Evolutionary conservation across 2,797 vertebrate species (phyloP).

Genomic region (Otolemur crassicaudatus): DNA sequence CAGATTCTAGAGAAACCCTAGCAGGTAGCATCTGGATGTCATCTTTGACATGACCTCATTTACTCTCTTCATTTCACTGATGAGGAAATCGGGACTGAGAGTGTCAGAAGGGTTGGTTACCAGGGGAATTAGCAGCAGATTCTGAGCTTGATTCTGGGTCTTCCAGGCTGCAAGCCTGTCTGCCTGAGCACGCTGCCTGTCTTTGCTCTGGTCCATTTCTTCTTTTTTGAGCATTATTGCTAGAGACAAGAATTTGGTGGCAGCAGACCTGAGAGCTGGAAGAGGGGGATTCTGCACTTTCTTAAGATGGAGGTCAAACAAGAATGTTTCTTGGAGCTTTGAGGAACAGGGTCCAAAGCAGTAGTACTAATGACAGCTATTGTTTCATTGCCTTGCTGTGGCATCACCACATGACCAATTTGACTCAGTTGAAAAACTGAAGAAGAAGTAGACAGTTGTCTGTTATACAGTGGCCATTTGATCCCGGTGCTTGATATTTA

Average conservation of each 20-base stretch:
- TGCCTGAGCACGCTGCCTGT: not conserved
- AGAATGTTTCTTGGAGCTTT: not conserved
- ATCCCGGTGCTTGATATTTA: slow-evolving; percentile 7
- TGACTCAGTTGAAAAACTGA: not conserved
- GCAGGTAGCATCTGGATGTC: not conserved
- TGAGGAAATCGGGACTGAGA: slow-evolving; percentile 39
- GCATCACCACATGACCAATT: not conserved
- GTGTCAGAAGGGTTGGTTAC: not conserved
- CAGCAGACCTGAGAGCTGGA: not conserved
- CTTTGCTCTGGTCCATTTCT: not conserved
- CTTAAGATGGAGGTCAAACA: not conserved
- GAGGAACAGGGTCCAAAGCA: not conserved
- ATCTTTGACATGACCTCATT: not conserved
- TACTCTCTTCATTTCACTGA: not conserved
- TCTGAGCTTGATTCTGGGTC: not conserved
- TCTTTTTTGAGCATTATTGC: slow-evolving; percentile 14
- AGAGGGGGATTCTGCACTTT: not conserved
- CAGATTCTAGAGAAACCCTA: not conserved
- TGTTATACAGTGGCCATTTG: not conserved
- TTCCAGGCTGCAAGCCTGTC: not conserved
- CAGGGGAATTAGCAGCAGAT: not conserved
- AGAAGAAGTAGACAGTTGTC: not conserved
- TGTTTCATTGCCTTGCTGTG: not conserved
- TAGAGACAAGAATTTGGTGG: slow-evolving; percentile 27
- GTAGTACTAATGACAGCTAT: not conserved